Conservation (phyloP, 1,140 invertebrate species). For the Leptoteleia sp. region DNA sequence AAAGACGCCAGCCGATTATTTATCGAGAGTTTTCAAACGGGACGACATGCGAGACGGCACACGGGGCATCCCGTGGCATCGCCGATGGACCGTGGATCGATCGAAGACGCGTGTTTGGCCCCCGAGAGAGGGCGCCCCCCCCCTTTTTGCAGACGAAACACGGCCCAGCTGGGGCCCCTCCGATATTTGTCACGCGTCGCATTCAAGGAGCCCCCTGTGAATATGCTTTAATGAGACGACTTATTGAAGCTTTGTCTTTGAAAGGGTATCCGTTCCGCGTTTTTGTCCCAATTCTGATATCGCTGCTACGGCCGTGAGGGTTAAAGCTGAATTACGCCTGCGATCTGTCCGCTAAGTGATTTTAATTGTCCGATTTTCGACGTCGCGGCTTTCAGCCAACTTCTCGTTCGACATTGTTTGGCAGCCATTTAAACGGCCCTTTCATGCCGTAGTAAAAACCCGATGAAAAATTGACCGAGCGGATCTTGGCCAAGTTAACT, state of each 20-base stretch:
- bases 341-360: too few relatives aligned
- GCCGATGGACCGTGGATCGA: conserved; percentile 62
- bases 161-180: conserved; percentile 56
- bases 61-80: conserved; percentile 59
- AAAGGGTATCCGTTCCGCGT: background rate
- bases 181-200: conserved; percentile 58
- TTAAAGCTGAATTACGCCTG: too few relatives aligned
- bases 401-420: too few relatives aligned
- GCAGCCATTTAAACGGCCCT: too few relatives aligned
- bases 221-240: conserved; percentile 61
- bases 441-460: too few relatives aligned
- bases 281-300: background rate
- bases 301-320: too few relatives aligned
- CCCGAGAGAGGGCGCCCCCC: too few relatives aligned
- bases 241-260: conserved; percentile 40
- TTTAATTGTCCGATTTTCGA: too few relatives aligned
- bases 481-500: too few relatives aligned
- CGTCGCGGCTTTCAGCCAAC: too few relatives aligned
- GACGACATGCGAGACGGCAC: conserved; percentile 57
- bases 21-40: conserved; percentile 56
- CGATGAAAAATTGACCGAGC: too few relatives aligned
- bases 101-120: conserved; percentile 43
- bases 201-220: conserved; percentile 39
- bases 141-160: too few relatives aligned
- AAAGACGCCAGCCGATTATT: conserved; percentile 57